Conservation (phyloP, 2,113 vertebrate species). For the Donacobius atricapilla region DNA sequence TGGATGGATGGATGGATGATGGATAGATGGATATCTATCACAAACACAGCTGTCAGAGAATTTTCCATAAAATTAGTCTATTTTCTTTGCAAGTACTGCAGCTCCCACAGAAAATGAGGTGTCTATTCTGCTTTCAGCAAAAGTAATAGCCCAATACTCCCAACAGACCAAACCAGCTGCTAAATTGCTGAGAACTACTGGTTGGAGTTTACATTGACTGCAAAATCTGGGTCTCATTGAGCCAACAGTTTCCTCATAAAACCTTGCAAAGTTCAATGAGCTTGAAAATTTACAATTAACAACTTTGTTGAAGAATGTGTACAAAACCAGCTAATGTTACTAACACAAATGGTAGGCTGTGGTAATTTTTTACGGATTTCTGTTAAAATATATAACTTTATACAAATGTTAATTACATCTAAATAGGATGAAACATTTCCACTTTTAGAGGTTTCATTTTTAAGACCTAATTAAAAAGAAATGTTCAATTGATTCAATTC, state of each 20-base stretch:
- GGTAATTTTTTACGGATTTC: conserved; percentile 14
- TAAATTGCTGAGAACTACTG: neutral
- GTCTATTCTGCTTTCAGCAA: neutral
- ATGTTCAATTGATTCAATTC: conserved; percentile 34
- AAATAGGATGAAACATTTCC: neutral
- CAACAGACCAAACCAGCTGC: neutral
- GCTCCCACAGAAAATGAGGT: neutral
- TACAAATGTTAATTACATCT: conserved; percentile 48
- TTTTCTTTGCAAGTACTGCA: neutral
- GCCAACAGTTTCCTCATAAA: neutral
- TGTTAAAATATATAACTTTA: conserved; percentile 54
- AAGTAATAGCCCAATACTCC: neutral
- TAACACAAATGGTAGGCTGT: neutral
- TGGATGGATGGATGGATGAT: neutral
- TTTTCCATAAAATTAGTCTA: neutral
- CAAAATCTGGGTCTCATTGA: neutral
- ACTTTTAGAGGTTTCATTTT: conserved; percentile 44
- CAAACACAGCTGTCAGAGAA: neutral
- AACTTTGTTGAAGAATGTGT: neutral
- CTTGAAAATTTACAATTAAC: neutral
- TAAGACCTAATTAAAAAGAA: conserved; percentile 60
- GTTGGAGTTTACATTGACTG: neutral
- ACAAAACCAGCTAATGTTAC: neutral
- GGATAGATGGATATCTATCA: neutral
- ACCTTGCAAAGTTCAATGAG: neutral